phyloP scores from a whole-genome alignment of 2,113 vertebrate genomes.

The Oreochromis niloticus region DNA sequence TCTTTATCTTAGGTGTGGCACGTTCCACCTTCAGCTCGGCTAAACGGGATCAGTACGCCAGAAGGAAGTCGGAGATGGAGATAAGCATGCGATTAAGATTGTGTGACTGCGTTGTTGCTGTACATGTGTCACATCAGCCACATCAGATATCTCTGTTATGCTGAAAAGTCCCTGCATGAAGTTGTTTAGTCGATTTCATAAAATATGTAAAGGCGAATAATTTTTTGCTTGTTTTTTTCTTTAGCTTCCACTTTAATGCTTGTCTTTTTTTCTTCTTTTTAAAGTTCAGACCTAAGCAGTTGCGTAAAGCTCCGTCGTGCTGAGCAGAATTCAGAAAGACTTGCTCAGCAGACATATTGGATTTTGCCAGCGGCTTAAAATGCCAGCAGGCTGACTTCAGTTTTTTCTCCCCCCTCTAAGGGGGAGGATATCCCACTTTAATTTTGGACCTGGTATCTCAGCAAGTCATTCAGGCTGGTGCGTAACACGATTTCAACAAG shows the following conservation, averaged over 20 bases:
- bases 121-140: not conserved
- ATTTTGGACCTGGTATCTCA: conserved; percentile 12
- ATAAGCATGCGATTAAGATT: not conserved
- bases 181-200: not conserved
- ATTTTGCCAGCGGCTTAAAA: conserved; percentile 35
- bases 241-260: not conserved
- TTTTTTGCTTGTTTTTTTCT: not conserved
- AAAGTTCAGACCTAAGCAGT: conserved; percentile 8
- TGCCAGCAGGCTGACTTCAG: conserved; percentile 18
- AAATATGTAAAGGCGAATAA: not conserved
- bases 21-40: not conserved
- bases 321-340: conserved; percentile 15
- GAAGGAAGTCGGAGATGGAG: accelerated
- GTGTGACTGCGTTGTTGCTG: not conserved
- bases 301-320: not conserved
- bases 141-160: not conserved
- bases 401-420: not conserved
- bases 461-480: not conserved
- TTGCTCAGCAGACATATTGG: conserved; percentile 45
- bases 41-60: not conserved
- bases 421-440: conserved; percentile 27
- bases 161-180: accelerated
- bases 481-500: conserved; percentile 20
- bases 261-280: not conserved
- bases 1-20: not conserved